phyloP scores from a whole-genome alignment of 2,888 invertebrate genomes.

The Poecilobothrus nobilitatus region DNA sequence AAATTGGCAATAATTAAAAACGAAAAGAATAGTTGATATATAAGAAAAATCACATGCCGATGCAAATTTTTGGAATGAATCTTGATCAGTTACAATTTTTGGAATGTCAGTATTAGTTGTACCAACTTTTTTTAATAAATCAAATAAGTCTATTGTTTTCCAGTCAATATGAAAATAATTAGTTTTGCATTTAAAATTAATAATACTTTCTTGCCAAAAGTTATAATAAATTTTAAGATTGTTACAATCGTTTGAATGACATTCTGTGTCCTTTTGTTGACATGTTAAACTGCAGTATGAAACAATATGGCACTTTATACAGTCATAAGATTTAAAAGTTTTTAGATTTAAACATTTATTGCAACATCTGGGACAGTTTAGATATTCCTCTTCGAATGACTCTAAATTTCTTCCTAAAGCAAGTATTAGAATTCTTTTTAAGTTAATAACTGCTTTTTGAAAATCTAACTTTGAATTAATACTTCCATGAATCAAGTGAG shows the following conservation, averaged over 20 bases:
- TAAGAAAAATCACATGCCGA: conserved; percentile 33
- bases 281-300: conserved; percentile 31
- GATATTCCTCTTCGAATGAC: conserved; percentile 30
- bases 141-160: conserved; percentile 22
- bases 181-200: conserved; percentile 9
- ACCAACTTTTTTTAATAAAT: conserved; percentile 25
- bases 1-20: conserved; percentile 23
- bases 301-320: conserved; percentile 26
- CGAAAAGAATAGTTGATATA: conserved; percentile 30
- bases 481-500: conserved; percentile 26
- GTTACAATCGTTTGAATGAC: conserved; percentile 29
- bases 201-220: conserved; percentile 25
- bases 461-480: conserved; percentile 24
- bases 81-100: conserved; percentile 23
- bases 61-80: conserved; percentile 29
- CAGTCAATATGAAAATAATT: conserved; percentile 17
- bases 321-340: conserved; percentile 23
- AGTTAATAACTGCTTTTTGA: conserved; percentile 25
- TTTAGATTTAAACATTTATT: conserved; percentile 28
- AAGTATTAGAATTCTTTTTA: conserved; percentile 27
- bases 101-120: conserved; percentile 19
- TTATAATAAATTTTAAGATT: conserved; percentile 30
- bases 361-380: conserved; percentile 33
- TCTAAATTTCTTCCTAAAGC: conserved; percentile 27
- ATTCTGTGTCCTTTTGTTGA: conserved; percentile 21